Evolutionary conservation across 2,113 vertebrate genomes (phyloP), one percentile per base, ranked within the genome.

Genomic region (Trichomycterus rosablanca): DNA sequence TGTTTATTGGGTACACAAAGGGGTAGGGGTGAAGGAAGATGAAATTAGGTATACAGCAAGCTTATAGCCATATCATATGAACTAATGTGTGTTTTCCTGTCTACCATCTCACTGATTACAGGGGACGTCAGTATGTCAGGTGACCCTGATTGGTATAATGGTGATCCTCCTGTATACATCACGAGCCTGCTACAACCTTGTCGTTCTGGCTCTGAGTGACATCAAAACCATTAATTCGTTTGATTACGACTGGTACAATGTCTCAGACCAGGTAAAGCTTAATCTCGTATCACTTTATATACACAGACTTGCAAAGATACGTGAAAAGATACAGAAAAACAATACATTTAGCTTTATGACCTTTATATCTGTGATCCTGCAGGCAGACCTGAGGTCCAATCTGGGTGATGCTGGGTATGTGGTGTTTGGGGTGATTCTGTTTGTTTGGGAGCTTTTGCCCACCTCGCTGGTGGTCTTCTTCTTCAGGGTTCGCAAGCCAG

Each of bases 161-260:
- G 91, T 98, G 75, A 92, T 95, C 75, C 80, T 97, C 8, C 86
- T 98, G 55, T 98, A 97, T 67, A 70, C 92, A 1, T 97, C 95
- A 24, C 86, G 95, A 59, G 95, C 95, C 76, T 98, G 95, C 81
- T 98, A 98, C 85, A 98, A 98, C 69, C 81, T 98, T 76, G 87
- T 95, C 30, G 91, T 92, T 69, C 68, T 98, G 65, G 89, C 86
- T 0, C 90, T 97, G 66, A 89, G 92, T 10, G 89, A 90, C 79
- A 85, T 81, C 42, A 92, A 88, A 74, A 89, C 75, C 16, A 89
- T 96, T 1, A 90, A 89, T 72, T 93, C 93, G 22, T 97, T 98
- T 51, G 94, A 98, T 74, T 98, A 94, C 0, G 95, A 97, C 83
- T 98, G 95, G 95, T 98, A 98, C 88, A 98, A 97, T 6, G 95